These are phyloP conservation scores for Epicampocera succincta DNA, from an alignment of 2,888 invertebrate species.

Conservation along the genomic window DNA sequence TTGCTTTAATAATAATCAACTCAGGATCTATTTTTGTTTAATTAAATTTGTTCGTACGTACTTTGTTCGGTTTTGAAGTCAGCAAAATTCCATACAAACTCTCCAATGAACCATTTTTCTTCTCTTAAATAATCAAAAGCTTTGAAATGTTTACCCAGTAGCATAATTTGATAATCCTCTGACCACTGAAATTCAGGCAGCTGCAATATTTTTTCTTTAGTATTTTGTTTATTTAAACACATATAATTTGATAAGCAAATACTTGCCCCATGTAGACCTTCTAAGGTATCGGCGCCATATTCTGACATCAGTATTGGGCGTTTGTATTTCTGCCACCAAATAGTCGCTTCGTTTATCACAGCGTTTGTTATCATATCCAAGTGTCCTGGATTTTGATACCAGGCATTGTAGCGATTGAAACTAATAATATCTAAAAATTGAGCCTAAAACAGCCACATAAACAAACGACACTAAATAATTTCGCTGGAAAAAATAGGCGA, in stretches of 20 bases:
- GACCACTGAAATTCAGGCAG: constrained; percentile 93
- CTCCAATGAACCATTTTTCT: constrained; percentile 93
- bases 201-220: constrained; percentile 81
- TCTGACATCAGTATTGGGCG: constrained; percentile 97
- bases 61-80: constrained; percentile 97
- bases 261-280: constrained; percentile 93
- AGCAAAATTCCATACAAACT: constrained; percentile 99
- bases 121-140: constrained; percentile 92
- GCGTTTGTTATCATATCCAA: constrained; percentile 87
- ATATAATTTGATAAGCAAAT: too few species aligned
- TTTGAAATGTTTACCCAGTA: constrained; percentile 92
- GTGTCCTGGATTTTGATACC: constrained; percentile 94
- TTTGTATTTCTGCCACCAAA: constrained; percentile 89
- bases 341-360: constrained; percentile 88
- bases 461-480: neutral
- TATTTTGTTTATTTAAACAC: too few species aligned
- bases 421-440: constrained; percentile 93
- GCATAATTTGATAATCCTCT: constrained; percentile 95
- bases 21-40: neutral
- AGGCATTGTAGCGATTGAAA: constrained; percentile 97
- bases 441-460: constrained; percentile 82
- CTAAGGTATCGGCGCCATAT: constrained; percentile 97
- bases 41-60: constrained; percentile 79
- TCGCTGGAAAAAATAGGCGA: neutral
- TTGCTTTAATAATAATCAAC: constrained; percentile 82